A percentile compares a stretch with the other conserved stretches of the same genome.
phyloP scores from a whole-genome alignment of 2,113 vertebrate genomes.

The Syngnathus scovelli region DNA sequence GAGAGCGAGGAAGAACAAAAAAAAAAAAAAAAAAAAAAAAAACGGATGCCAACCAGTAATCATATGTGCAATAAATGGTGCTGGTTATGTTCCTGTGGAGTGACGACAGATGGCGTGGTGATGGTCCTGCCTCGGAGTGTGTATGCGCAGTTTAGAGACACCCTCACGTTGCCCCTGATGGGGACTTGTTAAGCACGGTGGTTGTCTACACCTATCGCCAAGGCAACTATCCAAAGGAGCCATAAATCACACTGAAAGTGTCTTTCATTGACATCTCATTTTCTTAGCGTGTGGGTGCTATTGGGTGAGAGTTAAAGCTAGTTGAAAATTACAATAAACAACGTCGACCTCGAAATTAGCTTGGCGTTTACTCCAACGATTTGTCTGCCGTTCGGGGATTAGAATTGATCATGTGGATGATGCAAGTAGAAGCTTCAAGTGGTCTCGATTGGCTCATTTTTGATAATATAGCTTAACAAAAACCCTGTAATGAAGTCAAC shows the following conservation, averaged over 20 bases:
- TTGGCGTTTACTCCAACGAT: neutral
- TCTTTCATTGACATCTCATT: constrained; percentile 28
- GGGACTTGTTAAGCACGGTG: constrained; percentile 39
- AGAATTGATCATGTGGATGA: neutral
- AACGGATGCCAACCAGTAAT: constrained; percentile 58
- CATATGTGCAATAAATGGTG: constrained; percentile 76
- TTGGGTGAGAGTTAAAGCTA: neutral
- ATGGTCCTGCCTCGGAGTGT: constrained; percentile 54
- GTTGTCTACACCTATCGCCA: constrained; percentile 28
- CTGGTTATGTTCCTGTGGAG: constrained; percentile 74
- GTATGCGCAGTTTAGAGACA: constrained; percentile 55
- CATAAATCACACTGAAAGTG: constrained; percentile 30
- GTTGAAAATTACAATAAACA: constrained; percentile 16
- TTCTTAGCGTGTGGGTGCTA: constrained; percentile 32
- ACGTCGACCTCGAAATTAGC: neutral
- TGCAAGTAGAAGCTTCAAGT: neutral
- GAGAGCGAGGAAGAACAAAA: constrained; percentile 17
- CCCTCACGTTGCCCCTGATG: constrained; percentile 39
- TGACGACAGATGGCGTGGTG: constrained; percentile 71
- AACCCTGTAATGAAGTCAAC: neutral
- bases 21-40: constrained; percentile 3
- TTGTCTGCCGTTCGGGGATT: neutral
- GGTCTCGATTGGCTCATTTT: neutral
- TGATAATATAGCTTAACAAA: neutral
- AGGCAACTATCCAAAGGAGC: constrained; percentile 29